Base-by-base conservation (phyloP, 2,113 vertebrate species). In the Chaetops frenatus region DNA sequence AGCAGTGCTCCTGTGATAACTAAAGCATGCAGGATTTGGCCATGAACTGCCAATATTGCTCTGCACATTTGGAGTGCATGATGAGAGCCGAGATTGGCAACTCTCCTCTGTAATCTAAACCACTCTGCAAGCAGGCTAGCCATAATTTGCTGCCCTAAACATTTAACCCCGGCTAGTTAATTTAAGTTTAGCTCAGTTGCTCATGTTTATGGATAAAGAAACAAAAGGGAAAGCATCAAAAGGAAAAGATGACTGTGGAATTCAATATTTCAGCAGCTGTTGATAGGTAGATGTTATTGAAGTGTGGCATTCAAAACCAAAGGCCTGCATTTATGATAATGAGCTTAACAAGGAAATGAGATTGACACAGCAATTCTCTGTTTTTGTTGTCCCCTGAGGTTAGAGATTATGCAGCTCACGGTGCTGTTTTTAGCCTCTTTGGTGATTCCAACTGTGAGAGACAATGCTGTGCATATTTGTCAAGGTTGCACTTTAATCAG, bases 401-500 rank as follows among this genome's bases (percentile, higher is more conserved):
- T 97, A 97, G 95, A 97, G 97, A 98, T 98, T 98, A 98, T 98
- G 95, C 97, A 95, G 98, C 3, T 82, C 95, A 33, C 95, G 96
- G 94, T 97, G 97, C 97, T 98, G 97, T 97, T 98, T 98, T 98
- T 98, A 98, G 97, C 97, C 97, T 96, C 97, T 97, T 97, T 97
- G 97, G 97, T 97, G 96, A 97, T 98, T 98, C 97, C 97, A 97
- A 82, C 95, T 97, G 96, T 95, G 97, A 97, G 97, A 98, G 96
- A 97, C 97, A 86, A 94, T 72, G 57, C 96, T 97, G 88, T 96
- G 96, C 95, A 95, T 97, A 96, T 97, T 97, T 98, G 98, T 98
- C 98, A 95, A 88, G 94, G 95, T 97, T 94, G 95, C 96, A 95
- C 97, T 96, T 93, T 86, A 91, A 82, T 88, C 77, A 96, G 96